Percentiles rank a stretch among this genome's conserved stretches.
Evolutionary conservation across 2,888 invertebrate species (phyloP).

Genomic region (Agapostemon virescens): DNA sequence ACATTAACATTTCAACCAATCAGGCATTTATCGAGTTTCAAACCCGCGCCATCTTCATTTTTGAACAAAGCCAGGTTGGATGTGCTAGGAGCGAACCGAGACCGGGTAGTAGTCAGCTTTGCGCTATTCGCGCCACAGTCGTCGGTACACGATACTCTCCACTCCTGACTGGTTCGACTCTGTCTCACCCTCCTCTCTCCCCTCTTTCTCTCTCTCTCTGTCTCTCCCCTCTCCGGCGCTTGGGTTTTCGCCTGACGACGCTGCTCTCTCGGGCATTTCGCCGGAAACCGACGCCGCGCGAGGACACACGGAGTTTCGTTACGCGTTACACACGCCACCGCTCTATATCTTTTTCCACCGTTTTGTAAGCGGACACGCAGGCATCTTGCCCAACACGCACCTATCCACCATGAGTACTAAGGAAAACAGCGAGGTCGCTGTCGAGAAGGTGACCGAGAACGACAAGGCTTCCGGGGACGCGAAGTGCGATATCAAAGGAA

Average conservation of each 20-base stretch:
- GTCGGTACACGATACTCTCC: constrained; percentile 81
- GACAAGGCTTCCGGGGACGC: constrained; percentile 88
- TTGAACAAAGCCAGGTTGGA: constrained; percentile 87
- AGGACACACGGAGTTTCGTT: constrained; percentile 71
- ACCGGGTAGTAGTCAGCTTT: constrained; percentile 86
- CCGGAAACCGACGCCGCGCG: constrained; percentile 80
- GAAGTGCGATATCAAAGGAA: constrained; percentile 92
- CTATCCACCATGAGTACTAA: constrained; percentile 87
- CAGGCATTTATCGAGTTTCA: constrained; percentile 81
- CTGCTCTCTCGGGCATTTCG: constrained; percentile 79
- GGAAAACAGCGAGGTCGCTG: constrained; percentile 93
- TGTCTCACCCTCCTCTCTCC: constrained; percentile 57
- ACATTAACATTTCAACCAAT: constrained; percentile 73
- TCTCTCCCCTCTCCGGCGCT: constrained; percentile 59
- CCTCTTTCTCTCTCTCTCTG: constrained; percentile 51
- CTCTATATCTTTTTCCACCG: constrained; percentile 56
- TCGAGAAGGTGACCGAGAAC: constrained; percentile 90
- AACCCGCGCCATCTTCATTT: constrained; percentile 92
- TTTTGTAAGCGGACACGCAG: constrained; percentile 58
- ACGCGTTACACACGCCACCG: constrained; percentile 59
- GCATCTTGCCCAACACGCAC: constrained; percentile 43
- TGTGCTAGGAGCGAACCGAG: constrained; percentile 67
- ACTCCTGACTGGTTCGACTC: constrained; percentile 69
- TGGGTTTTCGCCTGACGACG: constrained; percentile 76
- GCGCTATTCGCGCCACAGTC: constrained; percentile 80